Evolutionary conservation across 1,140 invertebrate species (phyloP).

Genomic region (Oppia nitens): DNA sequence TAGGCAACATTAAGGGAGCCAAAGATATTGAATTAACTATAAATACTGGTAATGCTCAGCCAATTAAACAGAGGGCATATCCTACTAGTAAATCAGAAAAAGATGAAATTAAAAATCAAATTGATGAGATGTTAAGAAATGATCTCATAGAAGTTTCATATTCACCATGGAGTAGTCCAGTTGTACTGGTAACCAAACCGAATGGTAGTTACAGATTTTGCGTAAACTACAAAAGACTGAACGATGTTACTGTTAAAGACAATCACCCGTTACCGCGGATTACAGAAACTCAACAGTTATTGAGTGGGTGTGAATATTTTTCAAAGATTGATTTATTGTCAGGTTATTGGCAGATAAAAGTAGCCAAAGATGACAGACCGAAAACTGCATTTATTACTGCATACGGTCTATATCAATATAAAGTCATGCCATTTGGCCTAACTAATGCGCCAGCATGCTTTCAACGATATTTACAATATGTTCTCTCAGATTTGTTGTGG

Average conservation of each 20-base stretch:
- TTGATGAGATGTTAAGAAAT: too few species aligned
- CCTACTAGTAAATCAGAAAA: too few species aligned
- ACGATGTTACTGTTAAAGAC: conserved; percentile 29
- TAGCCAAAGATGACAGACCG: conserved; percentile 7
- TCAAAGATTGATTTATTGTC: conserved; percentile 14
- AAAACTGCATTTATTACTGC: conserved; percentile 15
- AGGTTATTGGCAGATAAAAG: conserved; percentile 8
- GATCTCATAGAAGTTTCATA: too few species aligned
- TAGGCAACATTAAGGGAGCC: too few species aligned
- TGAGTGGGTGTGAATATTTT: conserved; percentile 28
- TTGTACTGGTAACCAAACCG: conserved; percentile 32
- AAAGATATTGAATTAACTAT: too few species aligned
- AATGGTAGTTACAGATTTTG: conserved; percentile 29
- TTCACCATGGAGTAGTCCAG: conserved; percentile 19
- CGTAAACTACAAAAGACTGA: conserved; percentile 33
- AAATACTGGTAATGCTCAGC: too few species aligned
- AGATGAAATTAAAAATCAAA: too few species aligned
- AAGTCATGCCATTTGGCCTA: conserved; percentile 21
- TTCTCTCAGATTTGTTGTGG: conserved; percentile 14
- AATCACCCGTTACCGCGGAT: conserved; percentile 35
- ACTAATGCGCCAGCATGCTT: conserved; percentile 20
- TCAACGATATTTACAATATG: conserved; percentile 20
- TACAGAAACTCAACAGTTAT: conserved; percentile 27
- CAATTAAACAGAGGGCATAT: too few species aligned
- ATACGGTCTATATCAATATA: conserved; percentile 14